Evolutionary conservation across 2,888 invertebrate genomes (phyloP), one percentile per base, ranked within the genome.

Genomic region (Acheta domesticus): DNA sequence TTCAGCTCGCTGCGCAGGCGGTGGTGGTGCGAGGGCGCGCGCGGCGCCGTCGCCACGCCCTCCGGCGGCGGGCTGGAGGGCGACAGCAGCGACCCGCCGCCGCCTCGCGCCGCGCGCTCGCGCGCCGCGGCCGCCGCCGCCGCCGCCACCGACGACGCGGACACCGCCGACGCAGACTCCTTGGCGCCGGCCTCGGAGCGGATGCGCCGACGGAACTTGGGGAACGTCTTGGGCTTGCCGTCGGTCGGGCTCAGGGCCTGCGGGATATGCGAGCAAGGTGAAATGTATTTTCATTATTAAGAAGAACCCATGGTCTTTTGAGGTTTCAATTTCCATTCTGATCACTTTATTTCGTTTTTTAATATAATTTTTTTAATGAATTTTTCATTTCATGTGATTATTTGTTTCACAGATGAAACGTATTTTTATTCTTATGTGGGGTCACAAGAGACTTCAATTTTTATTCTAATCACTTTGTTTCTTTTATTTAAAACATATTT

Each of bases 111-210:
- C 62, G n/a, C n/a, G 16, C 14, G 16, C 14, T 14, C 14, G 12
- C 16, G 16, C 62, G 62, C 62, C 62, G 62, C 14, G 5, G 36
- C 36, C 36, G 36, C 36, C 36, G 36, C 36, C 36, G 36, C 36
- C 62, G 62, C 62, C 62, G n/a, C n/a, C 62, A 62, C 62, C 14
- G 62, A 62, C 62, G 62, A 14, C 62, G 62, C 62, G 12, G 62
- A 62, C 14, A n/a, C 14, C 0, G 62, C 62, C 8, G 62, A 14
- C 62, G 62, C 14, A 2, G 62, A n/a, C n/a, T 78, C 77, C 74
- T 76, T 78, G 48, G 77, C 74, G 75, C 76, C 78, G 21, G 79
- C 78, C 23, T 81, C 81, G 3, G 81, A 81, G 12, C 79, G 78
- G 50, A 80, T 76, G 49, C 81, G 73, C n/a, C 78, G 79, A 5